Percentiles rank a stretch among this genome's conserved stretches.
Evolutionary conservation across 2,888 invertebrate genomes (phyloP).

Genomic region (Trichopria drosophilae): DNA sequence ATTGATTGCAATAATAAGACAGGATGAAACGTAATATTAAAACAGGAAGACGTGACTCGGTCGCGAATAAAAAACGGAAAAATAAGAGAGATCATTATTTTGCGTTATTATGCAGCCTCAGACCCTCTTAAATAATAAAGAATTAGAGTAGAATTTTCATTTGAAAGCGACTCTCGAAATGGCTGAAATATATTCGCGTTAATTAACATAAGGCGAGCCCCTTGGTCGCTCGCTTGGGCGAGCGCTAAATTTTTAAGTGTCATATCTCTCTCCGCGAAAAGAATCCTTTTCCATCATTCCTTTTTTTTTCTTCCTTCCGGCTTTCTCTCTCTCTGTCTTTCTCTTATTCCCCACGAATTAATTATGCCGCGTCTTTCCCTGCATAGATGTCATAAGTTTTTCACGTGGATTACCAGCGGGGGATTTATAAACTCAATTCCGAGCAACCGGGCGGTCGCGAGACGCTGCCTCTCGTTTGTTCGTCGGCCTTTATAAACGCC

Average conservation of each 20-base stretch:
- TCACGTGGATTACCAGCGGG: constrained; percentile 11
- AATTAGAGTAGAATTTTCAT: too few relatives aligned
- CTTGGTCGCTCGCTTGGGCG: constrained; percentile 1
- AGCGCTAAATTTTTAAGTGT: constrained; percentile 11
- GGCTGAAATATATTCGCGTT: constrained; percentile 17
- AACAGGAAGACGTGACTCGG: too few relatives aligned
- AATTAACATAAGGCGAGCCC: constrained; percentile 19
- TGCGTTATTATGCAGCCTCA: too few relatives aligned
- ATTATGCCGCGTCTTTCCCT: constrained; percentile 28
- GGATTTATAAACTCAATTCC: constrained; percentile 30
- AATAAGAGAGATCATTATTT: too few relatives aligned
- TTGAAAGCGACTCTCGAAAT: too few relatives aligned
- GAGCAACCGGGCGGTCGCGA: background rate
- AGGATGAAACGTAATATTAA: too few relatives aligned
- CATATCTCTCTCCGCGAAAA: constrained; percentile 6
- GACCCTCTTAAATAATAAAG: too few relatives aligned
- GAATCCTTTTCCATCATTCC: too few relatives aligned
- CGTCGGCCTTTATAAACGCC: constrained; percentile 5
- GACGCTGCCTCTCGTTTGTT: constrained; percentile 15
- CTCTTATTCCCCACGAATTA: constrained; percentile 5
- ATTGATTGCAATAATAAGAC: too few relatives aligned
- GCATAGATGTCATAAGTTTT: constrained; percentile 21
- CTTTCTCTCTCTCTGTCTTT: too few relatives aligned
- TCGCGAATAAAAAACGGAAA: too few relatives aligned
- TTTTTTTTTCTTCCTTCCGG: too few relatives aligned